Base-by-base conservation (phyloP, 30 jellyfish, hydroid and myxozoan genomes). In the Turritopsis rubra region DNA sequence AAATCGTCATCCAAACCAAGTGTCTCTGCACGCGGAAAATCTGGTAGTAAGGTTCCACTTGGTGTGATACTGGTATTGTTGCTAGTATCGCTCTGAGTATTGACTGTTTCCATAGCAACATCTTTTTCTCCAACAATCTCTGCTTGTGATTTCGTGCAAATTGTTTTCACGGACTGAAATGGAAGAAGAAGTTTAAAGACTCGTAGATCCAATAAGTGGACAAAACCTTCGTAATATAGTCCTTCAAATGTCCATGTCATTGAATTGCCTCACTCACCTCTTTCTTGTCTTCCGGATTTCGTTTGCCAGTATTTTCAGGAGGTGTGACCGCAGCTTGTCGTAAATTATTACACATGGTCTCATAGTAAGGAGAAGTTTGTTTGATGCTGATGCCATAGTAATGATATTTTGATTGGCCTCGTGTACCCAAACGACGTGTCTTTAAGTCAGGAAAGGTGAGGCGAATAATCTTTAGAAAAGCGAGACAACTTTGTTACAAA, bases 361-460 rank as follows among this genome's bases (percentile, higher is more conserved):
- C 96, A 52, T 89, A 95, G 53, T 93, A 93, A 0, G 90, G 91
- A 13, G 99, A 93, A 19, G 90, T 21, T 74, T 80, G 85, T 65
- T 88, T 88, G 41, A 93, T 85, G 85, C 96, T 73, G 53, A 93
- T 93, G 13, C 99, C 99, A 84, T 88, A 93, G 71, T 93, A 93
- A 83, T 93, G 99, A 75, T 93, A 93, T 95, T 93, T 93, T 60
- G 99, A 93, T 80, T 93, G 96, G 26, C 99, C 99, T 75, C 99
- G 88, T 27, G 99, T 93, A 29, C 99, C 99, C 65, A 93, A 86
- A 27, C 99, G 90, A 73, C 99, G 79, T 21, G 99, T 93, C 81
- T 93, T 93, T 88, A 93, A 66, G 8, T 94, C 25, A 19, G 99
- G 99, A 73, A 93, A 93, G 0, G 99, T 93, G 77, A 82, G 81